phyloP scores from a whole-genome alignment of 2,888 invertebrate genomes.

The Pachymerium ferrugineum region DNA sequence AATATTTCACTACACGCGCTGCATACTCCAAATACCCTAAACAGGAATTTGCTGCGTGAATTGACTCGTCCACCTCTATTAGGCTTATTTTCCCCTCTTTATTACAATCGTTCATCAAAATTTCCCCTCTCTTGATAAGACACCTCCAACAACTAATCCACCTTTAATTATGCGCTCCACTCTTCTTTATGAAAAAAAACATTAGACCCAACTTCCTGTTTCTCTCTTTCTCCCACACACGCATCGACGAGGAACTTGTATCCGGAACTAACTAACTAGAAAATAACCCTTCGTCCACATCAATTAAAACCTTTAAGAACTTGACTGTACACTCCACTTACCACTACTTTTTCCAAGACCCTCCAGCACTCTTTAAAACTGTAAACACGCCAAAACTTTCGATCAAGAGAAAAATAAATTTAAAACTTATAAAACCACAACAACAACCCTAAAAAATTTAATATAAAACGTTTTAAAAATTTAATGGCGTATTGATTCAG shows the following conservation, averaged over 20 bases:
- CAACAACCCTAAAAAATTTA: too few relatives aligned
- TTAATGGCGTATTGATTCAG: too few relatives aligned
- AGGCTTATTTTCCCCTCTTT: neutral
- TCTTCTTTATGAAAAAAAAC: neutral
- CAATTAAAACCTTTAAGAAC: neutral
- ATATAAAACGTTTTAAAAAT: too few relatives aligned
- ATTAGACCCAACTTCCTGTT: neutral
- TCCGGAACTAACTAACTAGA: neutral
- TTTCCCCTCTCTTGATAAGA: neutral
- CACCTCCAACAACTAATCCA: neutral
- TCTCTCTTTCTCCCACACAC: neutral
- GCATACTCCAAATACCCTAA: neutral
- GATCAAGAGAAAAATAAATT: too few relatives aligned
- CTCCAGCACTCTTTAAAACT: too few relatives aligned
- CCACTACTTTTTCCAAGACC: too few relatives aligned
- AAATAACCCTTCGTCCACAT: neutral
- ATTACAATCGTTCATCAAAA: neutral
- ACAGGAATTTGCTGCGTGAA: too few relatives aligned
- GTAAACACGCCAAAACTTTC: too few relatives aligned
- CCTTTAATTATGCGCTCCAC: neutral
- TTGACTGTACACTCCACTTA: too few relatives aligned
- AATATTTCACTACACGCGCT: neutral
- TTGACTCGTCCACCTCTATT: neutral
- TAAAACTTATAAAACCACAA: too few relatives aligned
- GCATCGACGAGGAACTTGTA: neutral